phyloP scores from a whole-genome alignment of 2,797 vertebrate genomes.

The Platalea minor region DNA sequence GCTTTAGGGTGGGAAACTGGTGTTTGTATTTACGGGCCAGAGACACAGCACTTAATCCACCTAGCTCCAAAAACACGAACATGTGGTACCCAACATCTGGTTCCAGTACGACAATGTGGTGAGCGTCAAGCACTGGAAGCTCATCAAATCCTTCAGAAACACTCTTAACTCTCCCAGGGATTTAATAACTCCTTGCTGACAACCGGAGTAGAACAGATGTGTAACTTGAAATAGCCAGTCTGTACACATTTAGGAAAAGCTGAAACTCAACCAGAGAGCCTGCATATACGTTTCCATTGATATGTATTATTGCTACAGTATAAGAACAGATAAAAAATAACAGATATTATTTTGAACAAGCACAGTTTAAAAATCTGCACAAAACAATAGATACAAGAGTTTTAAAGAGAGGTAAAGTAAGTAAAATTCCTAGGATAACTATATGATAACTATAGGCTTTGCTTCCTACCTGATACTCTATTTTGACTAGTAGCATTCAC shows the following conservation, averaged over 20 bases:
- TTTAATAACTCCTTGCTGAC: constrained; percentile 22
- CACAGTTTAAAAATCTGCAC: not conserved
- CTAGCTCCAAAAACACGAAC: not conserved
- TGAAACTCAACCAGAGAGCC: not conserved
- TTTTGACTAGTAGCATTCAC: not conserved
- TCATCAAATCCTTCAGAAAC: constrained; percentile 37
- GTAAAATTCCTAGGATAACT: not conserved
- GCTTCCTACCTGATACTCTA: not conserved
- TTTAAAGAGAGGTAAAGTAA: not conserved
- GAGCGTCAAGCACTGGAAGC: not conserved
- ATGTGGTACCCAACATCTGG: not conserved
- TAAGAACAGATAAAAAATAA: not conserved
- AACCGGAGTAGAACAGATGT: not conserved
- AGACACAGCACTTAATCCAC: constrained; percentile 2
- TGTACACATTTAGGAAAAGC: constrained; percentile 1
- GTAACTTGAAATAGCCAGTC: not conserved
- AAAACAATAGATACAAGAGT: not conserved
- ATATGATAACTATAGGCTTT: not conserved
- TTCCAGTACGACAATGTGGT: not conserved
- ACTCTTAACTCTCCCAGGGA: not conserved
- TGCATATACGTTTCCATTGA: not conserved
- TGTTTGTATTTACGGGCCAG: not conserved
- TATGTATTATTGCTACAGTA: not conserved
- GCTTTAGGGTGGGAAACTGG: not conserved
- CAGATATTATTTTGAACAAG: not conserved